phyloP scores from a whole-genome alignment of 2,797 vertebrate genomes.

The Malurus leucopterus region DNA sequence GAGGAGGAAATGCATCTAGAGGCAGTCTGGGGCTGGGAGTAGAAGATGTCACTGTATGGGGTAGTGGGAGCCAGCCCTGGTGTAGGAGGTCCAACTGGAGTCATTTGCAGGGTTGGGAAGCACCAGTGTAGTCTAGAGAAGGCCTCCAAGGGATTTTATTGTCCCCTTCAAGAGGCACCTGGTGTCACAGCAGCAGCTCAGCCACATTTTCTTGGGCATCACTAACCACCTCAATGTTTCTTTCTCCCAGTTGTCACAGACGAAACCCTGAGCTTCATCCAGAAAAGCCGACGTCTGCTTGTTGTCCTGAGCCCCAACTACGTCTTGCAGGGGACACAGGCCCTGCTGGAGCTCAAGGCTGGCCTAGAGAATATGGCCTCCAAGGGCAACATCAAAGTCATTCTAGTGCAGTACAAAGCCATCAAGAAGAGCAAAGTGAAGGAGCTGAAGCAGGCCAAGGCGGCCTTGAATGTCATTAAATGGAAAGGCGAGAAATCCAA shows the following conservation, averaged over 20 bases:
- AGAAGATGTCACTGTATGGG: not conserved
- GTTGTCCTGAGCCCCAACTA: conserved; percentile 91
- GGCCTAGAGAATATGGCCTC: conserved; percentile 89
- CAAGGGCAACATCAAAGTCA: conserved; percentile 85
- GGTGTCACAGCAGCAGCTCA: not conserved
- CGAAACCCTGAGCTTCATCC: conserved; percentile 92
- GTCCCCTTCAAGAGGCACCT: not conserved
- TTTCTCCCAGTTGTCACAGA: conserved; percentile 90
- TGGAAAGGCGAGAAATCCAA: conserved; percentile 91
- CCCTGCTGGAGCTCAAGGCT: conserved; percentile 93
- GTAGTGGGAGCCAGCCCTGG: not conserved
- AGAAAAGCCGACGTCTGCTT: conserved; percentile 89
- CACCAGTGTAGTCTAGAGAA: not conserved
- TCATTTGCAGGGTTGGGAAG: not conserved
- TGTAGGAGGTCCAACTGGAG: not conserved
- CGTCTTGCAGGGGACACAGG: conserved; percentile 86
- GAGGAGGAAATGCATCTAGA: not conserved
- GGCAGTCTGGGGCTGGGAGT: not conserved
- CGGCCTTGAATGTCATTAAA: conserved; percentile 84
- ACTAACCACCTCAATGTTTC: conserved; percentile 73
- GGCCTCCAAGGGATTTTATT: not conserved
- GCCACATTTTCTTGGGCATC: not conserved
- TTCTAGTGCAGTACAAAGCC: conserved; percentile 90
- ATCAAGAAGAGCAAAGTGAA: conserved; percentile 82
- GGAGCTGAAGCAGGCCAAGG: conserved; percentile 84